Evolutionary conservation across 1,140 invertebrate genomes (phyloP).

Genomic region (Contarinia nasturtii): DNA sequence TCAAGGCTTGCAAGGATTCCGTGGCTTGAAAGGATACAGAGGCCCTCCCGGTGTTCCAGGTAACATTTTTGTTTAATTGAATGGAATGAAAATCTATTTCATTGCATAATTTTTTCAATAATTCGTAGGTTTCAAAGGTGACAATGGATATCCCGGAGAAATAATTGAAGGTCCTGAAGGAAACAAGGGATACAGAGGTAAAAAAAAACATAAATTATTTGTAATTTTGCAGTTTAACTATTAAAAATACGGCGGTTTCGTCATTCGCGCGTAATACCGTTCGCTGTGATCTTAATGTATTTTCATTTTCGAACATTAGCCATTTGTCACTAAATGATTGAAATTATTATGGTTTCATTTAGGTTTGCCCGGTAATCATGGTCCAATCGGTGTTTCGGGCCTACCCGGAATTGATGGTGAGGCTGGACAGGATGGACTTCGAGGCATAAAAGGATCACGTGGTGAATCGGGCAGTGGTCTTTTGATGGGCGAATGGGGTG

Average conservation of each 20-base stretch:
- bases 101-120: too few species aligned
- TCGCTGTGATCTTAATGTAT: too few species aligned
- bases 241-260: too few species aligned
- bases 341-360: conserved; percentile 4
- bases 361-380: conserved; percentile 22
- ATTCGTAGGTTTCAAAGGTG: conserved; percentile 8
- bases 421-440: conserved; percentile 18
- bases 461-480: conserved; percentile 27
- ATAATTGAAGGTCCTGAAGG: conserved; percentile 23
- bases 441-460: conserved; percentile 29
- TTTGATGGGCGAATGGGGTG: conserved; percentile 22
- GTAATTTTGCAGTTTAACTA: too few species aligned
- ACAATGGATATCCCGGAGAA: conserved; percentile 12
- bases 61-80: too few species aligned
- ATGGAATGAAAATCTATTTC: too few species aligned
- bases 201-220: too few species aligned
- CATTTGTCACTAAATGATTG: too few species aligned
- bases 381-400: conserved; percentile 26
- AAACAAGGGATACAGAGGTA: conserved; percentile 31
- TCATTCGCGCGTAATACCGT: too few species aligned
- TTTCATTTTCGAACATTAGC: too few species aligned
- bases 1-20: conserved; percentile 11
- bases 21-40: conserved; percentile 16
- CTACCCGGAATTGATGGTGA: conserved; percentile 20
- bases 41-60: conserved; percentile 13